phyloP scores from a whole-genome alignment of 1,140 invertebrate genomes.

The Euwallacea fornicatus region DNA sequence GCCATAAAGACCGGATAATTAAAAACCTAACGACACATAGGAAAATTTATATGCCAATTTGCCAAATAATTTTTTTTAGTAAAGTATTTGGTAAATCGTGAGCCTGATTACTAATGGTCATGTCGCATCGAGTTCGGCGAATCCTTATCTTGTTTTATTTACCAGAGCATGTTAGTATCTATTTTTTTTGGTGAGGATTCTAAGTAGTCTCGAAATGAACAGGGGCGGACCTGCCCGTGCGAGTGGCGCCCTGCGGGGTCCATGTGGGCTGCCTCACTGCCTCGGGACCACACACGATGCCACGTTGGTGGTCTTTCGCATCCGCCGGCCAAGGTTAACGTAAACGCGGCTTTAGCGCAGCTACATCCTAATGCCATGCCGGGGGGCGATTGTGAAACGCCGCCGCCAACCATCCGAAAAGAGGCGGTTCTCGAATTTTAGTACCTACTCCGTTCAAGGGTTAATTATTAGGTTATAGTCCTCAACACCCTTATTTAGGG shows the following conservation, averaged over 20 bases:
- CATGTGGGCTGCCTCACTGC: background rate
- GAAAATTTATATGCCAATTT: too few relatives aligned
- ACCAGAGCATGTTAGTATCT: too few relatives aligned
- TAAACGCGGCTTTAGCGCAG: conserved; percentile 25
- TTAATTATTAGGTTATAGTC: conserved; percentile 4
- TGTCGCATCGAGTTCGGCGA: too few relatives aligned
- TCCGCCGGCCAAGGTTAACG: conserved; percentile 31
- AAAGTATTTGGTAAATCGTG: too few relatives aligned
- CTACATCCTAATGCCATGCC: conserved; percentile 22
- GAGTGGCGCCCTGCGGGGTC: conserved; percentile 16
- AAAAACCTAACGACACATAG: conserved; percentile 9
- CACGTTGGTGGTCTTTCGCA: conserved; percentile 26
- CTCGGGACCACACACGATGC: conserved; percentile 22
- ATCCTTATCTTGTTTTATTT: too few relatives aligned
- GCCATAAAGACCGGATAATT: conserved; percentile 15
- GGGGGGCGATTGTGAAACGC: conserved; percentile 21
- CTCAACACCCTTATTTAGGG: too few relatives aligned
- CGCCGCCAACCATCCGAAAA: conserved; percentile 13
- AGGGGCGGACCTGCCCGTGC: conserved; percentile 24
- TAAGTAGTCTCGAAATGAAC: conserved; percentile 7
- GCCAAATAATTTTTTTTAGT: too few relatives aligned
- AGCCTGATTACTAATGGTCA: too few relatives aligned
- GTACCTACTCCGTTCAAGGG: background rate
- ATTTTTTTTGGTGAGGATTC: background rate
- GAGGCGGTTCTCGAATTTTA: conserved; percentile 16